Conservation (phyloP, 1,140 invertebrate species). For the Ostrea denselamellosa region DNA sequence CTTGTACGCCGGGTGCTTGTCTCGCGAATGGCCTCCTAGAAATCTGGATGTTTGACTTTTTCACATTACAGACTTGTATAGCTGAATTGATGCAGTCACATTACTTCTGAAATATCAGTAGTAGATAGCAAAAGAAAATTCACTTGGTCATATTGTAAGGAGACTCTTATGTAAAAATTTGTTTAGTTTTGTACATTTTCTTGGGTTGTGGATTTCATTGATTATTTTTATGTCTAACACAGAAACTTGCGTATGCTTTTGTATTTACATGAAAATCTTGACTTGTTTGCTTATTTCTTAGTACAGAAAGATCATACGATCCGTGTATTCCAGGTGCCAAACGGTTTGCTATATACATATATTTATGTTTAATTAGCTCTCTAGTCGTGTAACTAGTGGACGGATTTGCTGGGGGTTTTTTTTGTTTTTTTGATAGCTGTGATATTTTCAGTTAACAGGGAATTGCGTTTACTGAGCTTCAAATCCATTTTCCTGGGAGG, state of each 20-base stretch:
- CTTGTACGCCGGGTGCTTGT: neutral
- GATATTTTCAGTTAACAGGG: conserved; percentile 29
- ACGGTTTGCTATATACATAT: neutral
- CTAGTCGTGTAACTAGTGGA: conserved; percentile 25
- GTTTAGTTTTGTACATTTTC: neutral
- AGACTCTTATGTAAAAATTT: too few relatives aligned
- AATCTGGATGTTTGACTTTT: neutral
- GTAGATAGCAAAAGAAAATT: too few relatives aligned
- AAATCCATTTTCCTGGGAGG: neutral
- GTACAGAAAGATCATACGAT: neutral
- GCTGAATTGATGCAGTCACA: neutral
- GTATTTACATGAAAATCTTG: neutral
- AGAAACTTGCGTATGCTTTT: neutral
- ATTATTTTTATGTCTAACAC: conserved; percentile 1
- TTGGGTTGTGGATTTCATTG: conserved; percentile 5
- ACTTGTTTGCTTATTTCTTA: conserved; percentile 26
- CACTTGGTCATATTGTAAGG: too few relatives aligned
- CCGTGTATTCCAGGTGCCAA: conserved; percentile 20
- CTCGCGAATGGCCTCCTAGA: neutral
- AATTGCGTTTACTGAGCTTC: neutral
- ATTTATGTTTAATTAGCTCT: neutral
- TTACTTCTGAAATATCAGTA: neutral
- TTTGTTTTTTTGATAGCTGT: neutral
- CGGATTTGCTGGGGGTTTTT: neutral
- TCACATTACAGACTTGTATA: neutral